phyloP scores from a whole-genome alignment of 2,888 invertebrate genomes.

The Prosapia bicincta region DNA sequence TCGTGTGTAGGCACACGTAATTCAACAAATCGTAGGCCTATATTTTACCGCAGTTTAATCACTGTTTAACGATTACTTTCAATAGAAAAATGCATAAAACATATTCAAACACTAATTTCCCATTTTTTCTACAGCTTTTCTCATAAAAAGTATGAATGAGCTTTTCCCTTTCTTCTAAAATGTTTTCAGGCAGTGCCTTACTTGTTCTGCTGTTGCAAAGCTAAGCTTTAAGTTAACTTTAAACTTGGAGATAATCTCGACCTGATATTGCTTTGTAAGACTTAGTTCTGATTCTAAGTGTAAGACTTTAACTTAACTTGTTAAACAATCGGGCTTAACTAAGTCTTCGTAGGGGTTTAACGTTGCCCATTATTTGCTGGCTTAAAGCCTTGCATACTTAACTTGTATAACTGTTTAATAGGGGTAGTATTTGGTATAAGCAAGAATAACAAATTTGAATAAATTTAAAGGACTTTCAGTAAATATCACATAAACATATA shows the following conservation, averaged over 20 bases:
- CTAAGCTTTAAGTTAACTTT: background rate
- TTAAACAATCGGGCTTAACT: background rate
- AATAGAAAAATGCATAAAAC: no score
- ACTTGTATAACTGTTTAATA: background rate
- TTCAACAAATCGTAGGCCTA: no score
- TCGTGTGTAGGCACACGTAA: no score
- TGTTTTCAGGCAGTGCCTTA: background rate
- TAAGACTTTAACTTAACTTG: background rate
- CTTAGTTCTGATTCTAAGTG: background rate
- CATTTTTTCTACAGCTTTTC: no score
- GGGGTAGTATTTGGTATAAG: background rate
- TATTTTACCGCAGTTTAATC: no score
- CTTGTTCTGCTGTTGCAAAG: background rate
- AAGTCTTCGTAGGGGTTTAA: background rate
- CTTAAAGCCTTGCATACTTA: background rate
- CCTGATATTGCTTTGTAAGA: constrained; percentile 17
- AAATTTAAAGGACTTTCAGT: no score
- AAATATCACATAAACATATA: no score
- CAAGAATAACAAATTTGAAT: no score
- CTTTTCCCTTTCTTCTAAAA: background rate
- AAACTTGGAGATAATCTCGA: constrained; percentile 10
- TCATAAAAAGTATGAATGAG: no score
- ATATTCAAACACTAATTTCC: no score
- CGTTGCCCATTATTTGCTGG: background rate
- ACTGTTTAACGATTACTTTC: no score